Evolutionary conservation across 1,140 invertebrate genomes (phyloP), one percentile per base, ranked within the genome.

Genomic region (Zeugodacus cucurbitae): DNA sequence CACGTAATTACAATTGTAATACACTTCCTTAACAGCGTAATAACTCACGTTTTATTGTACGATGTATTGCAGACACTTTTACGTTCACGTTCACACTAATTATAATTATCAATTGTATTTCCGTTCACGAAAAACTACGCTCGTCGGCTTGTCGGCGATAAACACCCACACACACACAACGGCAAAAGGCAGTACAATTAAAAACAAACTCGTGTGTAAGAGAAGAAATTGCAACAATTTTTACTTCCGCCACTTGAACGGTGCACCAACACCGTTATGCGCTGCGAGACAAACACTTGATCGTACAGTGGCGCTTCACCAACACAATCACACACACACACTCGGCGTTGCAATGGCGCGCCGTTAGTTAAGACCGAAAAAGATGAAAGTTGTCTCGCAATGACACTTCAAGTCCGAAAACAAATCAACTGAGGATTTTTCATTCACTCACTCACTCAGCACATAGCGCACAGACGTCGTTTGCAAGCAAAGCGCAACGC

Each of bases 261-360:
- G 44, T 82, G 11, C 44, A 82, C 74, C 26, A 82, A 82, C 74
- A 44, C 74, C 37, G 26, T 10, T 48, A n/a, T 22, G n/a, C 74
- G 37, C 41, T 82, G 74, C n/a, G 74, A 82, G 74, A 82, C 41
- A 82, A 82, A 82, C 74, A 82, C 74, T 82, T 54, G 41, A 82
- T 17, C 37, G 74, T 82, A 48, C 41, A 82, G 74, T 82, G 74
- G 74, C 74, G 74, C 41, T 82, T 11, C n/a, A n/a, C 74, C 44
- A 48, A 48, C 41, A 82, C 22, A 48, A 10, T 10, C 41, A 10
- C 74, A 29, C 41, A 2, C 22, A 26, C 7, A 29, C 26, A 48
- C 41, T 34, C 64, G 6, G 6, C n/a, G 22, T 62, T 62, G n/a
- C 37, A 44, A 82, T 82, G 37, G 74, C 41, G 44, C 74, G 41